Base-by-base conservation (phyloP, 2,113 vertebrate genomes). In the Malaclemys terrapin region DNA sequence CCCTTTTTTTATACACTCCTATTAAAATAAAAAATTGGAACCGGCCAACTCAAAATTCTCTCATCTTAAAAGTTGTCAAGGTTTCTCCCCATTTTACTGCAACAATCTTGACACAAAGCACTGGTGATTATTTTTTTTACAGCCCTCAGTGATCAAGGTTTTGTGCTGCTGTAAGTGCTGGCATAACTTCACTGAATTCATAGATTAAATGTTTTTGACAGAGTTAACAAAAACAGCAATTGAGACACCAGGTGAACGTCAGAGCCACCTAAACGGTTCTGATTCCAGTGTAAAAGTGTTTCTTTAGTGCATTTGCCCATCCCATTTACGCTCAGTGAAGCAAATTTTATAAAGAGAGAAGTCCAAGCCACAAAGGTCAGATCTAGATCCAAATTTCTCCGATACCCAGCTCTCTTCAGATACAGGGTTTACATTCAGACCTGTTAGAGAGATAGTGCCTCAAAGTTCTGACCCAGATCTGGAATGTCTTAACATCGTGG, bases 91-190 rank as follows among this genome's bases (percentile, higher is more conserved):
- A 0, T 86, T 91, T 94, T 50, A 84, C 24, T 59, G 25, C 75
- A 82, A 57, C 6, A 78, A 25, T 17, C 45, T 13, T 52, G 19
- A 90, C 31, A 42, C 8, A 22, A 49, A 1, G 6, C 25, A 2
- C n/a, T 81, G 25, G 25, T 78, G 75, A 11, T 25, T 27, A 4
- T 38, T 83, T 75, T 42, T 57, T 88, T 20, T 90, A 16, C 3
- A 88, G 49, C 17, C 45, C 87, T 12, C 11, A 84, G 31, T 31
- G 87, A 84, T 25, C 7, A 38, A 50, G 14, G 75, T 38, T 81
- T 72, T 38, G 72, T 0, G 1, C 10, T 88, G 31, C 3, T 80
- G 1, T 14, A 82, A 94, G 54, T 12, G 11, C 0, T 69, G 17
- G 25, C n/a, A 78, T 65, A 85, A 16, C 5, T 5, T 52, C 91